A percentile compares a stretch with the other conserved stretches of the same genome.
Conservation (phyloP, 2,797 vertebrate genomes). For the Crenuchus spilurus region DNA sequence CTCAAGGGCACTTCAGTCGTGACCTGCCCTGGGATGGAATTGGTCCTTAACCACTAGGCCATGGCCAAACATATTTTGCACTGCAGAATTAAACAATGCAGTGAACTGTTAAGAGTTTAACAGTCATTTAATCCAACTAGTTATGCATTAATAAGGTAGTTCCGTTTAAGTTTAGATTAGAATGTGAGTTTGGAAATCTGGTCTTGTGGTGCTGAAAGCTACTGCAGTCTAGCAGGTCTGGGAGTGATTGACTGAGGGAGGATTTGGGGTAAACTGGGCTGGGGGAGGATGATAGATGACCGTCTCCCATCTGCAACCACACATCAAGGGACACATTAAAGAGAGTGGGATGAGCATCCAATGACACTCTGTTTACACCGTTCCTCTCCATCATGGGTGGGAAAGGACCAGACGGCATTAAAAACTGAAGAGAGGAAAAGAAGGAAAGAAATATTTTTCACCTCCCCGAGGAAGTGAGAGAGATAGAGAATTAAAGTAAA, state of each 20-base stretch:
- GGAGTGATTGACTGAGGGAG: background rate
- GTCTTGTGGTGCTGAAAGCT: background rate
- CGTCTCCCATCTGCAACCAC: constrained; percentile 19
- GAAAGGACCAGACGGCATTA: constrained; percentile 31
- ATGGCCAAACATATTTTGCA: no score
- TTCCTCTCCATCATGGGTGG: constrained; percentile 42
- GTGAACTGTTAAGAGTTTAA: no score
- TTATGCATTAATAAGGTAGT: no score
- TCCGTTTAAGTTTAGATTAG: background rate
- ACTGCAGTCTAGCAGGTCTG: background rate
- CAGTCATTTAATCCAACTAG: no score
- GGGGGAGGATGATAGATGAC: constrained; percentile 37
- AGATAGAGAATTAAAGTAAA: constrained; percentile 50
- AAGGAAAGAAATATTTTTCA: constrained; percentile 45
- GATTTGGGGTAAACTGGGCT: background rate
- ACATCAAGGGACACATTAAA: constrained; percentile 38
- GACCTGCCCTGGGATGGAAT: no score
- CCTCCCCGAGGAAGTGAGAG: constrained; percentile 18
- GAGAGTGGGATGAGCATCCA: constrained; percentile 18
- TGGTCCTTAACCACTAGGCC: no score
- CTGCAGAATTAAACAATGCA: no score
- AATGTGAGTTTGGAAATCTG: background rate
- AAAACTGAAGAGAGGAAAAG: constrained; percentile 37
- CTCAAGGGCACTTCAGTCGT: no score
- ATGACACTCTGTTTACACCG: constrained; percentile 39